These are phyloP conservation scores for Drosophila seguyi DNA, from an alignment of 1,140 invertebrate genomes.

Conservation along the genomic window DNA sequence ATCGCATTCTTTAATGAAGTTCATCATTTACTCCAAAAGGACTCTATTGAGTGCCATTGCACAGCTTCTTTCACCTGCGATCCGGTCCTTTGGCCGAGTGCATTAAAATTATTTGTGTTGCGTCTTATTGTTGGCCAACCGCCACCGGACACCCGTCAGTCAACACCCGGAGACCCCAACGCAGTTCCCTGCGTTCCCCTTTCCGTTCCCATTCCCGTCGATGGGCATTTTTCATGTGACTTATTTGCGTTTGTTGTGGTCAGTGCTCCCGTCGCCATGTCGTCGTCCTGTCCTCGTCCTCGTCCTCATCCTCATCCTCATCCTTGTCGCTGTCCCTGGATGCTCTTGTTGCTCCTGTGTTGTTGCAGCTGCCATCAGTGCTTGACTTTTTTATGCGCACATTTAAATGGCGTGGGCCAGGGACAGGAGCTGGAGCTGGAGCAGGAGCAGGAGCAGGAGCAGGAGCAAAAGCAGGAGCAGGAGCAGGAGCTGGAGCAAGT, in stretches of 20 bases:
- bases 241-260: slow-evolving; percentile 66
- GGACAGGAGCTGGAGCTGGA: background rate
- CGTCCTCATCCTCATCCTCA: background rate
- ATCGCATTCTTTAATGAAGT: background rate
- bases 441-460: background rate
- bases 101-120: slow-evolving; percentile 74
- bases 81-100: slow-evolving; percentile 22
- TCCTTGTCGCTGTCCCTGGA: slow-evolving; percentile 1
- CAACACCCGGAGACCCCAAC: slow-evolving; percentile 8
- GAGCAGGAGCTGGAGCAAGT: slow-evolving; percentile 28
- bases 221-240: slow-evolving; percentile 60
- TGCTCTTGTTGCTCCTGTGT: slow-evolving; percentile 5
- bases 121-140: slow-evolving; percentile 56
- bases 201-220: slow-evolving; percentile 3
- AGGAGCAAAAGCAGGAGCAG: background rate
- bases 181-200: background rate
- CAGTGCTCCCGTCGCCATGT: slow-evolving; percentile 34
- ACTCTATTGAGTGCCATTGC: background rate
- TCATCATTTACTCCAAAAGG: background rate
- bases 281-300: background rate
- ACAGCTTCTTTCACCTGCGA: background rate
- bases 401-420: slow-evolving; percentile 50
- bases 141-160: slow-evolving; percentile 47
- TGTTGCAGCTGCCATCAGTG: slow-evolving; percentile 43
- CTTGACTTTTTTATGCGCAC: slow-evolving; percentile 52